A percentile compares a stretch with the other conserved stretches of the same genome.
These are phyloP conservation scores for Onychostruthus taczanowskii DNA, from an alignment of 2,113 vertebrate species.

Conservation along the genomic window DNA sequence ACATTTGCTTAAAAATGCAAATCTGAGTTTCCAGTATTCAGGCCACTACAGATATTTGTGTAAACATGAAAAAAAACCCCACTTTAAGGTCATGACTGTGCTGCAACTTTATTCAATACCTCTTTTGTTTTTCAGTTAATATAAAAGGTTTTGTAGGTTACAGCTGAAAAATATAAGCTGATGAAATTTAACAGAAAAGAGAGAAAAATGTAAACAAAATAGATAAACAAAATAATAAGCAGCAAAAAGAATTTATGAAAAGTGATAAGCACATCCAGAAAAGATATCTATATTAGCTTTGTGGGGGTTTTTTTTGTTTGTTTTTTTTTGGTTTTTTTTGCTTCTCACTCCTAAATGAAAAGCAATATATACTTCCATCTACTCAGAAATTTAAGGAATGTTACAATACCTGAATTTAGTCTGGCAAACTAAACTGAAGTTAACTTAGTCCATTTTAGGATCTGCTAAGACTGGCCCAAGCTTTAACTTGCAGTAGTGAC, in stretches of 20 bases:
- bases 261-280: neutral
- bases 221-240: neutral
- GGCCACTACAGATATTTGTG: neutral
- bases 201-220: neutral
- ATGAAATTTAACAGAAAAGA: neutral
- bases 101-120: neutral
- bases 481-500: neutral
- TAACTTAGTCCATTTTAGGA: neutral
- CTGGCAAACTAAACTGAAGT: neutral
- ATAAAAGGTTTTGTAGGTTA: neutral
- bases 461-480: constrained; percentile 1
- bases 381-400: constrained; percentile 51
- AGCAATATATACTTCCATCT: neutral
- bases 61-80: neutral
- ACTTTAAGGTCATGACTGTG: neutral
- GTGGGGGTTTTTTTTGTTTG: too few species aligned
- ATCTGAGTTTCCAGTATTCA: neutral
- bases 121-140: neutral
- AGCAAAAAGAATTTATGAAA: neutral
- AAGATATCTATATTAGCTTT: neutral
- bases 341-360: neutral
- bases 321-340: neutral
- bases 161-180: neutral
- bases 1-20: neutral
- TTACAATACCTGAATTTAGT: constrained; percentile 23